Evolutionary conservation across 1,140 invertebrate species (phyloP), one percentile per base, ranked within the genome.

Genomic region (Pseudomyrmex pallidus): DNA sequence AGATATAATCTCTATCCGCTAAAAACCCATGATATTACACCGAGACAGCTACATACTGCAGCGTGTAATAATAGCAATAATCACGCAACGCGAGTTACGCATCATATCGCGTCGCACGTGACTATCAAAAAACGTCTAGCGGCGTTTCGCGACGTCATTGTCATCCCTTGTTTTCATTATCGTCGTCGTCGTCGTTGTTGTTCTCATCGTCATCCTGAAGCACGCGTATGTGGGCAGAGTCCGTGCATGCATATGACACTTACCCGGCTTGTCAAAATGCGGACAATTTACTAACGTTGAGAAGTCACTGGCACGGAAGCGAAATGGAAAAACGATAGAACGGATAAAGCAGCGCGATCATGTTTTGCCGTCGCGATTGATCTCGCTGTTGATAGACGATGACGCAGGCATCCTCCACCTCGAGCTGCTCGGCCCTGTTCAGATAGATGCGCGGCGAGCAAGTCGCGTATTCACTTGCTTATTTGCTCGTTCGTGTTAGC

Each of bases 361-460:
- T 89, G 78, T 88, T 84, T 84, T 50, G 9, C 15, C 12, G 10
- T 8, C 17, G 13, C 74, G 74, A 72, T 72, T 82, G 76, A 88
- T 85, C 63, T 83, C 48, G 85, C 63, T 35, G 57, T 66, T 50
- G 62, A n/a, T 74, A 2, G 48, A 64, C 57, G 59, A 86, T 88
- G 80, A 83, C 74, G 74, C 59, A 86, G 74, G 63, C 44, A 86
- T 74, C 50, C 20, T 74, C 48, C 63, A 57, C 76, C 50, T 74
- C 59, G 54, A 44, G 13, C 12, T 25, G 35, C 35, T 2, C 20
- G 64, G 20, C 15, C 17, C 52, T 52, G 74, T 9, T 61, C 35
- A 57, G 48, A 25, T 20, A 64, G 74, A 74, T 72, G 54, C 68
- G 67, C 68, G 67, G 66, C 80, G 59, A 57, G 10, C 46, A 13